Base-by-base conservation (phyloP, 2,888 invertebrate species). In the Apantesis nais region DNA sequence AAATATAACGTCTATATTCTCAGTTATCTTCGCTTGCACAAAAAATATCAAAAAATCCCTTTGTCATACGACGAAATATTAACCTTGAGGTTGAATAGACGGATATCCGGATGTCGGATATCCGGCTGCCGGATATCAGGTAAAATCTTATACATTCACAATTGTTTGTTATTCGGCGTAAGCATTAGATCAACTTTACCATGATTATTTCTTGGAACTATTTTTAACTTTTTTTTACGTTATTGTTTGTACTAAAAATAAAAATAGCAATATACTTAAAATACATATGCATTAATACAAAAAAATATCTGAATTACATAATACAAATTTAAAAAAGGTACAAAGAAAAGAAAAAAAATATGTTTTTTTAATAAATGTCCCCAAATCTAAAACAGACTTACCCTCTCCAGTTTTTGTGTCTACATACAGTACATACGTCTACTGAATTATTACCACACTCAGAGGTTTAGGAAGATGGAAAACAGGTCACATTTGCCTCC, bases 341-440 rank as follows among this genome's bases (percentile, higher is more conserved):
- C 44, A 60, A 66, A 67, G 48, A 62, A 64, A 37, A 69, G 29
- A 60, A 39, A 61, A 62, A 63, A 74, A 81, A 81, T 76, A 81
- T 79, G 66, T 70, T 71, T 63, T 12, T n/a, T 1, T 52, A 72
- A 79, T 76, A 74, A 76, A 81, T 73, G 74, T 81, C 67, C 48
- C 63, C 66, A 70, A 68, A 67, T 70, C 68, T 63, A 52, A 29
- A 29, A 14, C 55, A 0, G 5, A 55, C 55, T 55, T 14, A 12
- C 1, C 25, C 1, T 25, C 14, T 37, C 62, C 37, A 12, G 55
- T 22, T 63, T n/a, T 58, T 58, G 58, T 67, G 55, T 48, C 70
- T 62, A 55, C n/a, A n/a, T n/a, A n/a, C n/a, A 39, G 55, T 71
- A 62, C 62, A 52, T 66, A 37, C 52, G 63, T 73, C 41, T 60